These are phyloP conservation scores for Hofmannophila pseudospretella DNA, from an alignment of 2,888 invertebrate genomes.

Conservation along the genomic window DNA sequence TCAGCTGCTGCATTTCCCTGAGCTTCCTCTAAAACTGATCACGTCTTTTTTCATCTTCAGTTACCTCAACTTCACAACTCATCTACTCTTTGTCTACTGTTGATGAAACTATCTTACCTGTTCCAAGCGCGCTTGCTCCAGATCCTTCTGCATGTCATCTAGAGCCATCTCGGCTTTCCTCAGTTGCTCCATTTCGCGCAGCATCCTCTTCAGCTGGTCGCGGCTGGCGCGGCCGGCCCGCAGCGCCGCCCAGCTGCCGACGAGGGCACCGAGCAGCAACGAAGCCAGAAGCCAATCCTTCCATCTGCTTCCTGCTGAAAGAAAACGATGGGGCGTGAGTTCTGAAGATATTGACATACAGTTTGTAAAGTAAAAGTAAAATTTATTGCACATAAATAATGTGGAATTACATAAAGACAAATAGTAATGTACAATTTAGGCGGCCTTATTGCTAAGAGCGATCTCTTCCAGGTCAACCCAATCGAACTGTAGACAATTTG, in stretches of 20 bases:
- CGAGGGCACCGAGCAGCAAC: constrained; percentile 88
- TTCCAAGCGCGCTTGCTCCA: constrained; percentile 90
- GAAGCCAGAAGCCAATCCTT: constrained; percentile 94
- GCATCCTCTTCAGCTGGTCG: constrained; percentile 92
- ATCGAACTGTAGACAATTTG: too few species aligned
- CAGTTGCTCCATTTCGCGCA: constrained; percentile 94
- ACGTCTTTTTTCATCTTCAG: too few species aligned
- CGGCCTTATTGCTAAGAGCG: too few species aligned
- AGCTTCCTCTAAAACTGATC: constrained; percentile 94
- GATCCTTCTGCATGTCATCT: constrained; percentile 89
- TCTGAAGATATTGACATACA: not conserved
- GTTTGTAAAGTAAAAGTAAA: too few species aligned
- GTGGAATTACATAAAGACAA: too few species aligned
- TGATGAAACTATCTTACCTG: constrained; percentile 52
- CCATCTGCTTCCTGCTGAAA: constrained; percentile 85
- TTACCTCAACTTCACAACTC: too few species aligned
- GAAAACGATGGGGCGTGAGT: constrained; percentile 8
- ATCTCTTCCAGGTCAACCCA: too few species aligned
- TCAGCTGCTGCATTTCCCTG: constrained; percentile 94
- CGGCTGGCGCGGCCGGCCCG: constrained; percentile 93
- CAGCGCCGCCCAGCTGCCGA: constrained; percentile 95
- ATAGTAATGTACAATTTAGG: too few species aligned
- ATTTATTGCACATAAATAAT: too few species aligned
- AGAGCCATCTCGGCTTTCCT: constrained; percentile 93
- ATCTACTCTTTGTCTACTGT: too few species aligned